Percentiles rank a stretch among this genome's conserved stretches.
These are phyloP conservation scores for Elgonia sp. DNA, from an alignment of 2,888 invertebrate genomes.

Conservation along the genomic window DNA sequence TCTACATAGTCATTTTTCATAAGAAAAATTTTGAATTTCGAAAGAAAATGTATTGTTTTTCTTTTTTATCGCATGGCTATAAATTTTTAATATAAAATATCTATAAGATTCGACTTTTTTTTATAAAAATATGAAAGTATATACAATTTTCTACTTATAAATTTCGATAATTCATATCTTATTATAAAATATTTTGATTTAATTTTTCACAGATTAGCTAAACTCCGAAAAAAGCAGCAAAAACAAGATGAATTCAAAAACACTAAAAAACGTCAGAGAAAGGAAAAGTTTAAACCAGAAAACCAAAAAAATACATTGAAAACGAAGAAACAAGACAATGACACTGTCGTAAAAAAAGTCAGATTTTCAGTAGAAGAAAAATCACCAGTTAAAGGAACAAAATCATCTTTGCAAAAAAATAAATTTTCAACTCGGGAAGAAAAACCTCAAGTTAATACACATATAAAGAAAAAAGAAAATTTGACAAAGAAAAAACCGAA, in stretches of 20 bases:
- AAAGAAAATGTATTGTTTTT: no score
- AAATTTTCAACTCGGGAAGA: neutral
- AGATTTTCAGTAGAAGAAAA: slow-evolving; percentile 3
- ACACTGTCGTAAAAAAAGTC: neutral
- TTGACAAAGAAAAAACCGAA: slow-evolving; percentile 35
- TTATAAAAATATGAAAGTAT: no score
- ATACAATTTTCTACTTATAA: no score
- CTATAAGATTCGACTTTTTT: no score
- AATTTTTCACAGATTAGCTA: neutral
- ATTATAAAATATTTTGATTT: neutral
- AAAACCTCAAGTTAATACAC: neutral
- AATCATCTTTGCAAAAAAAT: neutral
- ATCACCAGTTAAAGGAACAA: no score
- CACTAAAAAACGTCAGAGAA: neutral
- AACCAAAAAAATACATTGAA: neutral
- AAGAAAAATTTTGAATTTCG: no score
- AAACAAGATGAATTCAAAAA: neutral
- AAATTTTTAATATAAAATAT: no score
- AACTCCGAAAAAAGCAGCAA: neutral
- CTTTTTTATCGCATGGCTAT: no score
- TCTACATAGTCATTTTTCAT: no score
- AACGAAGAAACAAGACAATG: neutral
- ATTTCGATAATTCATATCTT: neutral
- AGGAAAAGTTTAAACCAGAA: neutral
- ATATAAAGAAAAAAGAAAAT: slow-evolving; percentile 14